Evolutionary conservation across 2,888 invertebrate genomes (phyloP), one percentile per base, ranked within the genome.

Genomic region (Colletes collaris): DNA sequence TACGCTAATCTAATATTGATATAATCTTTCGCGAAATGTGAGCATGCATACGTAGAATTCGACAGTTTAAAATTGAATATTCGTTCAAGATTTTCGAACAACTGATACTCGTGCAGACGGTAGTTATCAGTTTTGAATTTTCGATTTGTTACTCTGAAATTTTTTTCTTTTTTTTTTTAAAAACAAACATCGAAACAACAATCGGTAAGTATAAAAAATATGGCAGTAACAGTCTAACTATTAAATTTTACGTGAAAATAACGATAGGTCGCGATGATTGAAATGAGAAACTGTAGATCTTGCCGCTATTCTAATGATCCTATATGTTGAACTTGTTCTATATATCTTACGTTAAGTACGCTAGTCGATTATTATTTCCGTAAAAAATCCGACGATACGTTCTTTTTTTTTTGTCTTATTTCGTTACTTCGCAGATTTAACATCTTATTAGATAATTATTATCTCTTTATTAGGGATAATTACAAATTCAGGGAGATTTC

Each of bases 171-270:
- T 52, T 11, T 13, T 58, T 46, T 37, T 27, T 27, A 27, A 35
- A 78, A 78, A 78, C 13, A 44, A 78, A 44, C 50, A 69, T 49
- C 44, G 53, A 76, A 70, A 66, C 58, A 75, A 68, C 60, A 70
- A 50, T 37, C 50, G 37, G 49, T 69, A 50, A 59, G 73, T 83
- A 84, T 76, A 85, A 83, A 84, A 84, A 82, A 83, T 85, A 88
- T 88, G 87, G 86, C 89, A 88, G 88, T 88, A 84, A 86, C 75
- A 49, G 35, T 70, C 52, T 73, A 63, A 52, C 44, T 76, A 71
- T 73, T 60, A 65, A 68, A 55, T 59, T 64, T 80, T 44, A 60
- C 59, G 50, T 55, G 67, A 40, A 52, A 68, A 66, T 69, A 71
- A 74, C 56, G 55, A 64, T 55, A 82, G 66, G 35, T 70, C 59